phyloP scores from a whole-genome alignment of 2,113 vertebrate species.

The Solenodon paradoxus region DNA sequence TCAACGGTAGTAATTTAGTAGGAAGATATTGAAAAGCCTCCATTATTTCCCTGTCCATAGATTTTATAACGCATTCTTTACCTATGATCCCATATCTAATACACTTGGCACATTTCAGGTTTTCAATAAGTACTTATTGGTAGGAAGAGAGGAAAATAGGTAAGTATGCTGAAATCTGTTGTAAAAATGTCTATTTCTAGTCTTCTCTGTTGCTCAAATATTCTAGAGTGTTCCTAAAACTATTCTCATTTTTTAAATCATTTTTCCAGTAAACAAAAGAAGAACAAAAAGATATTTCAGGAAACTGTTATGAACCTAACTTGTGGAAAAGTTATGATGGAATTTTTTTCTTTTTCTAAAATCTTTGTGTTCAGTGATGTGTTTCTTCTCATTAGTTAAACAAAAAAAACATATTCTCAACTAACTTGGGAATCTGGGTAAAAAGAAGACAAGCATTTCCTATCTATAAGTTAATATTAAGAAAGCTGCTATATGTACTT shows the following conservation, averaged over 20 bases:
- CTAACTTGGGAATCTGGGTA: neutral
- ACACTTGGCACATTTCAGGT: rapidly evolving
- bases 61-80: neutral
- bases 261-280: neutral
- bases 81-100: neutral
- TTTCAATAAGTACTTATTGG: neutral
- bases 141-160: neutral
- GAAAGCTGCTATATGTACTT: neutral
- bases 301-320: neutral
- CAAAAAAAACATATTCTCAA: neutral
- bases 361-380: neutral
- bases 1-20: neutral
- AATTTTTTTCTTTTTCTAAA: neutral
- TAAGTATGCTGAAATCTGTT: neutral
- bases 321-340: neutral
- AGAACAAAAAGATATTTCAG: neutral
- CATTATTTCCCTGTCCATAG: neutral
- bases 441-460: neutral
- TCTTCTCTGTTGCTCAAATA: neutral
- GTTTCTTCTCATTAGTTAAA: neutral
- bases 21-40: neutral
- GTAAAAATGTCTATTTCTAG: neutral
- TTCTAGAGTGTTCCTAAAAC: neutral
- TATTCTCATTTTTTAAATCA: neutral
- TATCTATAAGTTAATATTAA: neutral